Base-by-base conservation (phyloP, 2,797 vertebrate species). In the Rhodeus uyekii region DNA sequence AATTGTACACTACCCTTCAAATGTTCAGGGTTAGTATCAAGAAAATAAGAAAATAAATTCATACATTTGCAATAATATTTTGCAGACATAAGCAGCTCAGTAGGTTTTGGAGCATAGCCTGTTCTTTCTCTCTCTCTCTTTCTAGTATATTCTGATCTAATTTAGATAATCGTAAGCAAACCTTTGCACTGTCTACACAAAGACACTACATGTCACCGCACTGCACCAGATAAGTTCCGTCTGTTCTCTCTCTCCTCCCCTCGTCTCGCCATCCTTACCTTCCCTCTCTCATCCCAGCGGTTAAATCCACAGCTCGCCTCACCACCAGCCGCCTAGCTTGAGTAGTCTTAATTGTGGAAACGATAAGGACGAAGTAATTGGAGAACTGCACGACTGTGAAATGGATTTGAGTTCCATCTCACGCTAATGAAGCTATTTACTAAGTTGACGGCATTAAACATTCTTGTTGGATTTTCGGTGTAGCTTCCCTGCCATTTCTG, bases 151-250 rank as follows among this genome's bases (percentile, higher is more conserved):
- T 83, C 46, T 58, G 87, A 92, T 92, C 89, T 91, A 84, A 91
- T 93, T 93, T 91, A 90, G 90, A 92, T 93, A 90, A 90, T 91
- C 86, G 87, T 82, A 83, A 86, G 90, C 90, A 86, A 91, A 91
- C 87, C 89, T 58, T 36, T 82, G 58, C 69, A 36, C 63, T 34
- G 4, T 82, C 89, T 90, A 87, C 85, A 86, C 87, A 86, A 87
- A 85, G 83, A 88, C 88, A 84, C 83, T 87, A 78, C 63, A 75
- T 44, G 78, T 90, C 90, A 88, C 76, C 12, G 10, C 55, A 27
- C 72, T 63, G 61, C 48, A 76, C n/a, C 29, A 44, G 76, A 82
- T 73, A 73, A 76, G 63, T 76, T 27, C 58, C 5, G 58, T 60
- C 88, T 79, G 46, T 80, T 50, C 83, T 67, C 89, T 39, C 46